Conservation (phyloP, 1,140 invertebrate genomes). For the Theocolax elegans region DNA sequence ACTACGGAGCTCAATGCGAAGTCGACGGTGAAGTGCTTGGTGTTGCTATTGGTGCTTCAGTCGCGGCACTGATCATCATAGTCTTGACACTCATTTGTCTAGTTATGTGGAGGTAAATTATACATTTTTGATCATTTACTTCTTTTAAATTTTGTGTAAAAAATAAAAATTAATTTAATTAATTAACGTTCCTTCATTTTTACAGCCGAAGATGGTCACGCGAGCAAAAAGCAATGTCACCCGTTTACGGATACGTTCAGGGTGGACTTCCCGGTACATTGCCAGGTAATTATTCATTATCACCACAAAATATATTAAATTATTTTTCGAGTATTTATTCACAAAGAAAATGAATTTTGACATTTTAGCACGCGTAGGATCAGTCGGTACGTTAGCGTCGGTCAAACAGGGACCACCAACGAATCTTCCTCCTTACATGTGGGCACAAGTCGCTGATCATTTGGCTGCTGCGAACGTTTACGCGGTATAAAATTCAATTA, state of each 20-base stretch:
- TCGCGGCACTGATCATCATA: slow-evolving; percentile 89
- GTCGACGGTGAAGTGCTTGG: slow-evolving; percentile 91
- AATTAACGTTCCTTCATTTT: no score
- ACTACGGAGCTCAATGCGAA: slow-evolving; percentile 88
- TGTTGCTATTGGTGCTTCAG: slow-evolving; percentile 88
- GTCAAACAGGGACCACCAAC: slow-evolving; percentile 69
- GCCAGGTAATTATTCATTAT: slow-evolving; percentile 50
- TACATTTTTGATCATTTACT: not conserved
- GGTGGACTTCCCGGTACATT: slow-evolving; percentile 70
- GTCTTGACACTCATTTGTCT: slow-evolving; percentile 86
- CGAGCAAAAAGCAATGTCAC: slow-evolving; percentile 85
- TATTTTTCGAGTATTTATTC: no score
- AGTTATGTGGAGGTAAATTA: slow-evolving; percentile 86
- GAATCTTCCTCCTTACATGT: slow-evolving; percentile 67
- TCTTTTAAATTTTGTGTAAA: no score
- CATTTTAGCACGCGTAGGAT: slow-evolving; percentile 61
- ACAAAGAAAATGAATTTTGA: not conserved
- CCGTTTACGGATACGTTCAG: slow-evolving; percentile 85
- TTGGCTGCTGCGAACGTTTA: slow-evolving; percentile 86
- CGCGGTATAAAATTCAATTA: no score
- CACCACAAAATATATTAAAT: no score
- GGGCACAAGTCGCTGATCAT: slow-evolving; percentile 87
- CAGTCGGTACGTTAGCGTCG: slow-evolving; percentile 68
- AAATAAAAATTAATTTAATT: no score
- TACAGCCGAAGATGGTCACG: slow-evolving; percentile 85